Percentiles rank a stretch among this genome's conserved stretches.
Conservation (phyloP, 1,140 invertebrate genomes). For the Atta cephalotes region DNA sequence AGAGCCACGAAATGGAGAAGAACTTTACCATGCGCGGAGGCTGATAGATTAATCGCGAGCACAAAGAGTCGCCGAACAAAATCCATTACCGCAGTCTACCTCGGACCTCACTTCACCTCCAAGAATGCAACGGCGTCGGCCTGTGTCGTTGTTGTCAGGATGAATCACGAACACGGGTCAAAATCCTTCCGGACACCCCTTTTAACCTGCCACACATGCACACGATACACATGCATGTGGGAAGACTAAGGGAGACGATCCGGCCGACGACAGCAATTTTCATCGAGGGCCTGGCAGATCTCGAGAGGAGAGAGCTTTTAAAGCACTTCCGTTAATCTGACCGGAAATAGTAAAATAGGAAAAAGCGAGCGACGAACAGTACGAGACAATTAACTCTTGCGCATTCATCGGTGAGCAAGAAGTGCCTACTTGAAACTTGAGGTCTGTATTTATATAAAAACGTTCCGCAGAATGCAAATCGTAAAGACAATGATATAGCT, state of each 20-base stretch:
- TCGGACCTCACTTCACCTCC: conserved; percentile 55
- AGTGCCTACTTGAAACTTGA: not conserved
- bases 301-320: not conserved
- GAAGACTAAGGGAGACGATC: conserved; percentile 24
- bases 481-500: not conserved
- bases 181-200: conserved; percentile 35
- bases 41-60: conserved; percentile 65
- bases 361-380: conserved; percentile 28
- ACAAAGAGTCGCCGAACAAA: conserved; percentile 68
- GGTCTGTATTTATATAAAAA: not conserved
- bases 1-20: conserved; percentile 50
- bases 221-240: not conserved
- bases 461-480: not conserved
- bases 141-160: conserved; percentile 41
- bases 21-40: conserved; percentile 29
- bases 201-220: conserved; percentile 28
- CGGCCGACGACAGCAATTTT: conserved; percentile 55
- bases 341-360: conserved; percentile 45
- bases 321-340: conserved; percentile 35
- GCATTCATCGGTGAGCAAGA: not conserved
- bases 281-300: conserved; percentile 18
- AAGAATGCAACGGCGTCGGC: conserved; percentile 47
- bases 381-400: conserved; percentile 31
- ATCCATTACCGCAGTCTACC: conserved; percentile 66
- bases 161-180: conserved; percentile 58